These are phyloP conservation scores for Onychostoma macrolepis DNA, from an alignment of 2,113 vertebrate species.

Conservation along the genomic window DNA sequence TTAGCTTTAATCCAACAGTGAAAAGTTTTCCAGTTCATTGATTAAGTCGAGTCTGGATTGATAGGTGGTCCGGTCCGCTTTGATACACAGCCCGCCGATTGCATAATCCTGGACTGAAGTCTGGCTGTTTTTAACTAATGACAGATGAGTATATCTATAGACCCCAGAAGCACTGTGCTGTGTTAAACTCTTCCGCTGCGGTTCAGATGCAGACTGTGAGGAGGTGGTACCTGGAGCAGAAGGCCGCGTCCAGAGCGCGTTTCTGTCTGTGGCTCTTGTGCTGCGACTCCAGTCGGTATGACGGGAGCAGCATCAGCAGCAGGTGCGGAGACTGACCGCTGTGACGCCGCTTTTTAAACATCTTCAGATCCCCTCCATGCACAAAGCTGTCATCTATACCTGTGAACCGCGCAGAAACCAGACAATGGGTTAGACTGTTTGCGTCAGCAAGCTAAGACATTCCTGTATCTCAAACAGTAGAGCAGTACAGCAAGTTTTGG, in stretches of 20 bases:
- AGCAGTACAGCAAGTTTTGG: background rate
- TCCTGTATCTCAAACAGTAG: background rate
- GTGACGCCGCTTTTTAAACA: slow-evolving; percentile 64
- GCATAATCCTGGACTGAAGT: background rate
- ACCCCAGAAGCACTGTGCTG: background rate
- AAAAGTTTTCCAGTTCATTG: slow-evolving; percentile 32
- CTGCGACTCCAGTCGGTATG: slow-evolving; percentile 75
- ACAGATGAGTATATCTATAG: slow-evolving; percentile 32
- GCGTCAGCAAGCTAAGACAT: background rate
- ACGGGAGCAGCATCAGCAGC: slow-evolving; percentile 78
- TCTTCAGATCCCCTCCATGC: slow-evolving; percentile 67
- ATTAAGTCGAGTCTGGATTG: slow-evolving; percentile 10
- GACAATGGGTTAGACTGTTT: background rate
- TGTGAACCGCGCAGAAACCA: slow-evolving; percentile 48
- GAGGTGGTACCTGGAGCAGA: slow-evolving; percentile 74
- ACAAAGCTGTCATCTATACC: slow-evolving; percentile 77
- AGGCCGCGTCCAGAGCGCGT: slow-evolving; percentile 75
- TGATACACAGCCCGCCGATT: background rate
- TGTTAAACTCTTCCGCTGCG: background rate
- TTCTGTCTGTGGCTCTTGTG: slow-evolving; percentile 73
- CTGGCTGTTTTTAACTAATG: slow-evolving; percentile 14
- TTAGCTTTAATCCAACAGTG: slow-evolving; percentile 29
- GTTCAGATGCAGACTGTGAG: background rate
- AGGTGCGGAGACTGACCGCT: slow-evolving; percentile 74
- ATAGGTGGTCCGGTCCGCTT: slow-evolving; percentile 18